Evolutionary conservation across 2,113 vertebrate species (phyloP).

Genomic region (Aptenodytes patagonicus): DNA sequence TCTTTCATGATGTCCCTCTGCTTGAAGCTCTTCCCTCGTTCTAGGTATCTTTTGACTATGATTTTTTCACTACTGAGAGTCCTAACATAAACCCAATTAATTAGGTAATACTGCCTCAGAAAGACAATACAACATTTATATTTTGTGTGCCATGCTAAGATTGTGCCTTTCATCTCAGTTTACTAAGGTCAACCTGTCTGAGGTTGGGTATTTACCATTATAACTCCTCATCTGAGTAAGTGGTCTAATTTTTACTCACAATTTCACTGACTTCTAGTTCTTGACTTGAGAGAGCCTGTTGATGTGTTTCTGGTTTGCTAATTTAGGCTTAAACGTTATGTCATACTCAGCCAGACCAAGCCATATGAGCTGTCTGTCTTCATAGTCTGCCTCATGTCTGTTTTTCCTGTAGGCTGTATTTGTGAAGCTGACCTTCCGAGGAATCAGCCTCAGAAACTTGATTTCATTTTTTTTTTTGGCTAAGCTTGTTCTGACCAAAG

Average conservation of each 20-base stretch:
- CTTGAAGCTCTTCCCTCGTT: neutral
- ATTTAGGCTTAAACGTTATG: neutral
- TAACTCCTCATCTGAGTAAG: neutral
- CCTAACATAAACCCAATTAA: neutral
- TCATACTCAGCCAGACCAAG: neutral
- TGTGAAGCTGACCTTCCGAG: neutral
- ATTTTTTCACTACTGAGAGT: neutral
- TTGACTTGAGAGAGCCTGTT: neutral
- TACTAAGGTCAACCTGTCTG: neutral
- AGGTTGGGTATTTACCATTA: neutral
- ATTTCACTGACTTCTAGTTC: neutral
- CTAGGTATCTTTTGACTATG: neutral
- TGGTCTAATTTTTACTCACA: neutral
- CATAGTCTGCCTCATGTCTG: neutral
- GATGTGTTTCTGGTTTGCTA: neutral
- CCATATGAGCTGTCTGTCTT: neutral
- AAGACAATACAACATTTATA: neutral
- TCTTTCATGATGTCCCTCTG: neutral
- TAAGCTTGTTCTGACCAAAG: neutral
- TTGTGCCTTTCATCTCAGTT: neutral
- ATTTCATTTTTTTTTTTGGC: neutral
- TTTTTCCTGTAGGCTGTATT: neutral
- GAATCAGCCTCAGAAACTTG: neutral
- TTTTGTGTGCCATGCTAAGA: neutral
- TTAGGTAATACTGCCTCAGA: neutral